Conservation (phyloP, 2,888 invertebrate species). For the Acanthosepion esculentum region DNA sequence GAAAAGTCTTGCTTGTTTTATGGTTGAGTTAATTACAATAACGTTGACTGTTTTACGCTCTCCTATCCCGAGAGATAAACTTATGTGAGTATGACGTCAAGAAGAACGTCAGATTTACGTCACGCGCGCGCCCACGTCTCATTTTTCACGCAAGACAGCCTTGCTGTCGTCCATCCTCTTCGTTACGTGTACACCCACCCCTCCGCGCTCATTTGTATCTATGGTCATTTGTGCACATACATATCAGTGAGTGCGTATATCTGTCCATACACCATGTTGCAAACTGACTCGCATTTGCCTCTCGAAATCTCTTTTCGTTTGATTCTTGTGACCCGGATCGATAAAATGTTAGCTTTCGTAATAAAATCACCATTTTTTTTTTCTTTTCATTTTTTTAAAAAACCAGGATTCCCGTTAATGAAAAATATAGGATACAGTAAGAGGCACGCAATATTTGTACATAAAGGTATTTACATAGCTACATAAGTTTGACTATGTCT, state of each 20-base stretch:
- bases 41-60: slow-evolving; percentile 21
- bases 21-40: neutral
- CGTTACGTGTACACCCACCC: too few species aligned
- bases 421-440: neutral
- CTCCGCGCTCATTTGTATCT: neutral
- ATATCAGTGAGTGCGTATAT: too few species aligned
- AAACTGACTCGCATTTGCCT: neutral
- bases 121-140: neutral
- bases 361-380: neutral
- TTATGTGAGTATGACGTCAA: slow-evolving; percentile 33
- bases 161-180: neutral
- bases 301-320: neutral
- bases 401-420: neutral
- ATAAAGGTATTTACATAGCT: too few species aligned
- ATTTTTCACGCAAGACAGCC: neutral
- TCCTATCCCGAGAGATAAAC: slow-evolving; percentile 15
- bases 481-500: too few species aligned
- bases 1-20: neutral
- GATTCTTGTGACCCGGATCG: neutral
- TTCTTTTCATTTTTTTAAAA: neutral
- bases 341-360: neutral
- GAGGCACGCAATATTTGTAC: too few species aligned
- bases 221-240: neutral
- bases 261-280: neutral
- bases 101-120: slow-evolving; percentile 15